Conservation (phyloP, 1,140 invertebrate species). For the Neomicropteryx cornuta region DNA sequence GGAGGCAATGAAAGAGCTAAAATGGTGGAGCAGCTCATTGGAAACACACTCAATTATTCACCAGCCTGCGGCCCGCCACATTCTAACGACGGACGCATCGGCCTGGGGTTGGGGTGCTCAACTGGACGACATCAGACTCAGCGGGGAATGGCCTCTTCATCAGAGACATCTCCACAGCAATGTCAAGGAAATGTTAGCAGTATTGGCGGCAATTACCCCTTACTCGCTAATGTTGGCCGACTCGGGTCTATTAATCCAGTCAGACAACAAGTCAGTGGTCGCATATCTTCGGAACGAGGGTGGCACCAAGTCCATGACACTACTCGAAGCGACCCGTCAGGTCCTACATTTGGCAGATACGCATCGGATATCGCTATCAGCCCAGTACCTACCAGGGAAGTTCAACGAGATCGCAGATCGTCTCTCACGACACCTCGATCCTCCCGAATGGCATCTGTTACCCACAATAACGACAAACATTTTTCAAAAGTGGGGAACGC, state of each 20-base stretch:
- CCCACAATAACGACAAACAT: not conserved
- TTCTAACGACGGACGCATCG: conserved; percentile 17
- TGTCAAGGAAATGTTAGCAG: conserved; percentile 18
- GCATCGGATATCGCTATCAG: conserved; percentile 5
- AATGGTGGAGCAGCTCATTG: conserved; percentile 12
- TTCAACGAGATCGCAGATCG: conserved; percentile 16
- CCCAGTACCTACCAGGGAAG: conserved; percentile 13
- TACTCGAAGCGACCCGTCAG: conserved; percentile 4
- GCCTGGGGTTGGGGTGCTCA: conserved; percentile 10
- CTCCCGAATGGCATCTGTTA: conserved; percentile 14
- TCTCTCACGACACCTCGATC: conserved; percentile 8
- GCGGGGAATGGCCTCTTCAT: conserved; percentile 2
- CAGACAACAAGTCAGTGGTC: conserved; percentile 18
- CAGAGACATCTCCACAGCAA: conserved; percentile 17
- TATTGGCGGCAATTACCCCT: conserved; percentile 10
- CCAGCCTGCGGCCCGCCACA: conserved; percentile 7
- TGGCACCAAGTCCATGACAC: conserved; percentile 11
- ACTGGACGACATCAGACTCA: conserved; percentile 1
- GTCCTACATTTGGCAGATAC: conserved; percentile 5
- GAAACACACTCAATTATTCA: conserved; percentile 8
- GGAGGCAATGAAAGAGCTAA: conserved; percentile 5
- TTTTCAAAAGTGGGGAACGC: conserved; percentile 15
- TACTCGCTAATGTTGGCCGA: conserved; percentile 5
- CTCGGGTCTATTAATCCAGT: conserved; percentile 13
- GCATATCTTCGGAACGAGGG: conserved; percentile 16